phyloP scores from a whole-genome alignment of 1,140 invertebrate species.

The Musca domestica region DNA sequence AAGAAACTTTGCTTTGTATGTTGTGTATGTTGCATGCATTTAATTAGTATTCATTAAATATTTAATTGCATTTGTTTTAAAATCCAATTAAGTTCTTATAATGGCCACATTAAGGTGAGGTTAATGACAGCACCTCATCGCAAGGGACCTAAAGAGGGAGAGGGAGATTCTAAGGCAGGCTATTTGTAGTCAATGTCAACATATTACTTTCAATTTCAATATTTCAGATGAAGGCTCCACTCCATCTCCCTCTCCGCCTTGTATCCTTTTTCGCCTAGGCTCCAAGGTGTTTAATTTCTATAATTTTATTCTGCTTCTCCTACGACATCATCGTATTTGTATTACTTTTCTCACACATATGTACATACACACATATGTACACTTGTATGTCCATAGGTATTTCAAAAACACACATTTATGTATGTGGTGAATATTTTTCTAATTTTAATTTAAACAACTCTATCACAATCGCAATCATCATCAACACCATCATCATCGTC shows the following conservation, averaged over 20 bases:
- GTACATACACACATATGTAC: not conserved
- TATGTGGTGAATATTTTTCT: not conserved
- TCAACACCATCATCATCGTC: no score
- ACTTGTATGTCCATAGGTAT: not conserved
- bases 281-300: no score
- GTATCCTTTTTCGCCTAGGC: no score
- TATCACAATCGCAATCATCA: no score
- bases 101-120: not conserved
- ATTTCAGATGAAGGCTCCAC: not conserved
- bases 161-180: not conserved
- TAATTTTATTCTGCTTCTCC: no score
- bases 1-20: not conserved
- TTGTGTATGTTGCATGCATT: not conserved
- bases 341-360: no score
- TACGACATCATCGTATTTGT: no score
- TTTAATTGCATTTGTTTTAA: slow-evolving; percentile 11
- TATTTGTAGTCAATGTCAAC: not conserved
- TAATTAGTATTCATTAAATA: slow-evolving; percentile 23
- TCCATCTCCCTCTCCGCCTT: not conserved
- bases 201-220: not conserved
- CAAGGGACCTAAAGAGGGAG: no score
- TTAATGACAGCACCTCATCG: not conserved
- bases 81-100: slow-evolving; percentile 3
- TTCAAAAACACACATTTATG: not conserved
- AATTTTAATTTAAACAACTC: slow-evolving; percentile 3